Evolutionary conservation across 2,113 vertebrate species (phyloP), one percentile per base, ranked within the genome.

Genomic region (Brachyhypopomus gauderio): DNA sequence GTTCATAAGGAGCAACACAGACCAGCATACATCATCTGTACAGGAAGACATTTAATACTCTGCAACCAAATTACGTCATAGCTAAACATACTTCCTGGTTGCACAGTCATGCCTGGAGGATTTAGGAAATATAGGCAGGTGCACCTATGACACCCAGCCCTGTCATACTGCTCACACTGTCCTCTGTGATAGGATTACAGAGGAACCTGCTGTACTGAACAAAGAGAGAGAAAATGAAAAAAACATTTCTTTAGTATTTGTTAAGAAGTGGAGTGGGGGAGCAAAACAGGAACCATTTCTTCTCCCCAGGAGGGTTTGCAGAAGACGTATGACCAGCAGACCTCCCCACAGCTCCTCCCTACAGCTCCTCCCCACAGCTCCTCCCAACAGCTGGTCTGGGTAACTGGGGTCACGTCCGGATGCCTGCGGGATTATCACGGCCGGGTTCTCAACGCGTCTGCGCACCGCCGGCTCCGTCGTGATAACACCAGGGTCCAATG

Each of bases 401-500:
- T 66, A 80, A n/a, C 25, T 84, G 82, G 16, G 58, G 27, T 36
- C 84, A 86, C 80, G 63, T 89, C 88, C 86, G 84, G 86, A 91
- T 88, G 79, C 85, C 85, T 75, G n/a, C 22, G 23, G 60, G 58
- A 91, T 92, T 89, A 88, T 55, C 75, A 84, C 27, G 82, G 88
- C 83, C 89, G 88, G 89, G 69, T 78, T 88, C 83, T 30, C 38
- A 30, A 71, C 81, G 85, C 85, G 88, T 85, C 83, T 55, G 58
- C 76, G 85, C 72, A 80, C 62, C 11, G 52, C 56, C 52, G 27
- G 74, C 25, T 79, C 86, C 70, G 58, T 83, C 85, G 83, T 77
- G 69, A 82, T 88, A 86, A 87, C 88, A 88, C 89, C 85, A 86
- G 71, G 67, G 75, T 82, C 88, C 90, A 87, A 90, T 80, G 85